A percentile compares a stretch with the other conserved stretches of the same genome.
Conservation (phyloP, 2,888 invertebrate species). For the Nipponacmea schrenckii region DNA sequence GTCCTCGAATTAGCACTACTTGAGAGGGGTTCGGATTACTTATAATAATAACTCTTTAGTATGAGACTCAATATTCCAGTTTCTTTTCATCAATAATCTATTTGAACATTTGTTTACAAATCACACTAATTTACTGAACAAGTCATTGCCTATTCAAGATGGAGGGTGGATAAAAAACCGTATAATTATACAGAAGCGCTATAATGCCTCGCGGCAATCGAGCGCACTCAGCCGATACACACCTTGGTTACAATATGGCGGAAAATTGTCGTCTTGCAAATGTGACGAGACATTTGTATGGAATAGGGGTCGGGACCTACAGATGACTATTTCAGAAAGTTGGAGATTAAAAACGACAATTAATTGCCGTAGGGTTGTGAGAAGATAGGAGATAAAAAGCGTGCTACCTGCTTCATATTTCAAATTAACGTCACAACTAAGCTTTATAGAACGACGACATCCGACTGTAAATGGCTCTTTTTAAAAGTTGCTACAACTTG, state of each 20-base stretch:
- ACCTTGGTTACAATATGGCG: slow-evolving; percentile 4
- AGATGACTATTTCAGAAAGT: slow-evolving; percentile 2
- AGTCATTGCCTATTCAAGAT: not conserved
- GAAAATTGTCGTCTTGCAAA: not conserved
- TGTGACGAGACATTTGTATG: not conserved
- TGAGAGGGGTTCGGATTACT: slow-evolving; percentile 3
- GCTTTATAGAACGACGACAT: slow-evolving; percentile 14
- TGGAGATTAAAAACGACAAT: slow-evolving; percentile 1
- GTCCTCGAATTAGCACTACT: slow-evolving; percentile 1
- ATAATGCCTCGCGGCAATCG: not conserved
- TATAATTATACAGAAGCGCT: not conserved
- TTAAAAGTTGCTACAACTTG: slow-evolving; percentile 21
- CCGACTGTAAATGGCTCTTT: slow-evolving; percentile 12
- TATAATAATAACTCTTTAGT: not conserved
- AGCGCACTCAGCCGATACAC: slow-evolving; percentile 2
- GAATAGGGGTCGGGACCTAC: slow-evolving; percentile 1
- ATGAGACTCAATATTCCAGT: not conserved
- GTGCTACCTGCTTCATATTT: slow-evolving; percentile 33
- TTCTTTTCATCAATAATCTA: not conserved
- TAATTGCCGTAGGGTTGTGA: slow-evolving; percentile 18
- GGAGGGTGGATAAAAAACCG: not conserved
- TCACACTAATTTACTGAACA: slow-evolving; percentile 4
- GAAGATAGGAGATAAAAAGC: slow-evolving; percentile 28
- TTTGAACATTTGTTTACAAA: slow-evolving; percentile 4
- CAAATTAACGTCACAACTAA: slow-evolving; percentile 33